Conservation (phyloP, 37 sponge, comb jelly and placozoan genomes). For the Chondrosia reniformis region DNA sequence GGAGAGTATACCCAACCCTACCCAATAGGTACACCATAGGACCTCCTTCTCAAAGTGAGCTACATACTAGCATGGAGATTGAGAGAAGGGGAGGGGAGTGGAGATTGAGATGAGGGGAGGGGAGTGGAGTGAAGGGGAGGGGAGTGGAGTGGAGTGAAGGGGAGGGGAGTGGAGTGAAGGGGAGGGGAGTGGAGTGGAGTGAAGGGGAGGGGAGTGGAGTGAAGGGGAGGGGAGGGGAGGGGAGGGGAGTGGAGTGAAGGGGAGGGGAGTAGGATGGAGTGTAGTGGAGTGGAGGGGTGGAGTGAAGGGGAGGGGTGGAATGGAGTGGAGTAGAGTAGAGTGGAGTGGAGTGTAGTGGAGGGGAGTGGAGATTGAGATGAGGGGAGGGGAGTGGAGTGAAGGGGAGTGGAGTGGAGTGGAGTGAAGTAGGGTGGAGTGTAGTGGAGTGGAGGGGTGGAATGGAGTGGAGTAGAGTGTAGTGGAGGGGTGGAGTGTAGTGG, state of each 20-base stretch:
- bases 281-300: neutral
- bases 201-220: neutral
- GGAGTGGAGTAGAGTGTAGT: no score
- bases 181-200: neutral
- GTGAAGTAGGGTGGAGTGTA: no score
- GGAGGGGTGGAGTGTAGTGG: no score
- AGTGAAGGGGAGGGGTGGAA: neutral
- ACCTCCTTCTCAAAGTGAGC: conserved; percentile 27
- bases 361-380: neutral
- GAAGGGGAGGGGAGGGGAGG: neutral
- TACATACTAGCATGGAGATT: conserved; percentile 46
- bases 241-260: neutral
- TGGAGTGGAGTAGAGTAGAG: neutral
- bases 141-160: neutral
- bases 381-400: no score
- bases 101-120: neutral
- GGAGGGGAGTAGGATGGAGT: neutral
- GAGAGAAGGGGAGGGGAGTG: neutral
- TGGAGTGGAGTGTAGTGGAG: neutral
- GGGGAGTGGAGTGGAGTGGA: no score
- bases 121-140: neutral
- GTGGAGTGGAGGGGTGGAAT: no score
- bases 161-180: neutral
- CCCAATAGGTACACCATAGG: conserved; percentile 90
- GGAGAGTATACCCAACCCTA: conserved; percentile 93